Base-by-base conservation (phyloP, 2,888 invertebrate species). In the Poecilus cupreus region DNA sequence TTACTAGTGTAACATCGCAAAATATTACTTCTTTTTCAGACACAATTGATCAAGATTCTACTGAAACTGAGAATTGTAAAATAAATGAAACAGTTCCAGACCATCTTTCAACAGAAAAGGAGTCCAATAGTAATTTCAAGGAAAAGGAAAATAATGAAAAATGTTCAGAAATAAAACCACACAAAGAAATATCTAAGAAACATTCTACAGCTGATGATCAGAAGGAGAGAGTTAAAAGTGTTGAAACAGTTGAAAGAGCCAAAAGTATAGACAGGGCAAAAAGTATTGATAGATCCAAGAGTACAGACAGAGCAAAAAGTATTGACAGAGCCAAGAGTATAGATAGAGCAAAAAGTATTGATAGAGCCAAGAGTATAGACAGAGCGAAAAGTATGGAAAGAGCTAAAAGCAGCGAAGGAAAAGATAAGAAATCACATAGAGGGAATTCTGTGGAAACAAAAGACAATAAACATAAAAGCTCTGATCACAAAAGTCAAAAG, bases 31-130 rank as follows among this genome's bases (percentile, higher is more conserved):
- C 32, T 32, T 6, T 8, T 32, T 5, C 32, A 32, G 32, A 1
- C 4, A 32, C 5, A 32, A 32, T 32, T 1, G 64, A 26, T 2
- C 10, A 26, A 64, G 11, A 32, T 22, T 6, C 24, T 1, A 20
- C 11, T 26, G 64, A 64, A 64, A 64, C 13, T 13, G 57, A 22
- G 16, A 57, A 57, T 54, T n/a, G n/a, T n/a, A n/a, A n/a, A n/a
- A n/a, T n/a, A n/a, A 54, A 54, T 22, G 11, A 57, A 3, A 13
- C 18, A 13, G 32, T 32, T 32, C 6, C 8, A 8, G 32, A 32
- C 1, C 6, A 32, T 6, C 5, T 0, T 32, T 32, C 32, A 32
- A 32, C 32, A 32, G 57, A 57, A 57, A 57, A 18, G 16, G 10
- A 54, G 2, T n/a, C 16, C 24, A 64, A 24, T 5, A 24, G 8